Percentiles rank a stretch among this genome's conserved stretches.
phyloP scores from a whole-genome alignment of 2,888 invertebrate species.

The Leptogaster cylindrica region DNA sequence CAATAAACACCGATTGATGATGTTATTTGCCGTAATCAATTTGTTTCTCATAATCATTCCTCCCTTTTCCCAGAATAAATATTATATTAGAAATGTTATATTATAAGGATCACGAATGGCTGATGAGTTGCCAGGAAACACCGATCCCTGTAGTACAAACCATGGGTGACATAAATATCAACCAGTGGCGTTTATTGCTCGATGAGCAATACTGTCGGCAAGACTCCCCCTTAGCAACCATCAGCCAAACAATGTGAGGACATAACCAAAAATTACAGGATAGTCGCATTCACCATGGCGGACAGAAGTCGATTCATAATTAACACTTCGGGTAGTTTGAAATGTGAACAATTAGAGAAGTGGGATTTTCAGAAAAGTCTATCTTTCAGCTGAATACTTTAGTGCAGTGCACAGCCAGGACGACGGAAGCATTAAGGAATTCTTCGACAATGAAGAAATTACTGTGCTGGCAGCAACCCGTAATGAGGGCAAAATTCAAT shows the following conservation, averaged over 20 bases:
- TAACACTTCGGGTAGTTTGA: constrained; percentile 60
- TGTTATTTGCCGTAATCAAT: no score
- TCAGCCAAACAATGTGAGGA: constrained; percentile 17
- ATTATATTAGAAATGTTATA: no score
- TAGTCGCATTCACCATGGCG: constrained; percentile 46
- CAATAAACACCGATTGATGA: no score
- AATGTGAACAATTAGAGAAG: constrained; percentile 37
- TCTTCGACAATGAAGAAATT: constrained; percentile 63
- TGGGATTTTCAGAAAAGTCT: no score
- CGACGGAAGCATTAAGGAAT: constrained; percentile 59
- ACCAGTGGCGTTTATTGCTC: neutral
- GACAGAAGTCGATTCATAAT: constrained; percentile 59
- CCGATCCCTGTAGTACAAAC: no score
- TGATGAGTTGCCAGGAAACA: no score
- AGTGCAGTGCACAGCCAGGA: constrained; percentile 57
- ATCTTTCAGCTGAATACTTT: constrained; percentile 57
- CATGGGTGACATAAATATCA: neutral
- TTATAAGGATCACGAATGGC: no score
- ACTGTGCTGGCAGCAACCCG: constrained; percentile 62
- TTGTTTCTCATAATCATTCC: no score
- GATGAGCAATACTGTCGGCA: no score
- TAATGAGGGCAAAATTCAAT: constrained; percentile 61
- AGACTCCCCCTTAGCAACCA: constrained; percentile 9
- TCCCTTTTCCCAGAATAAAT: no score
- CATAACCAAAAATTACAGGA: neutral